Base-by-base conservation (phyloP, 2,113 vertebrate species). In the Sinocyclocheilus anshuiensis region DNA sequence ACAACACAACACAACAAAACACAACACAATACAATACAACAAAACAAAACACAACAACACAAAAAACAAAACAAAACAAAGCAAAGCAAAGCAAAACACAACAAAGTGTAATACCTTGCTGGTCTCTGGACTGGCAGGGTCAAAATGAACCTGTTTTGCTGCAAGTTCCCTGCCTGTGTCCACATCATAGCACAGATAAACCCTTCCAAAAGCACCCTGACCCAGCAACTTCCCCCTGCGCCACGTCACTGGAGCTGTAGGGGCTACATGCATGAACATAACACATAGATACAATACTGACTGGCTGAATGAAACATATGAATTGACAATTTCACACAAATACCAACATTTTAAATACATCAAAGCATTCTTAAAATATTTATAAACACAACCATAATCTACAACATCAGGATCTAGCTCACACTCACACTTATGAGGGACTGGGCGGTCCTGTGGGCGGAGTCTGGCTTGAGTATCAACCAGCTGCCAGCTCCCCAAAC, bases 131-230 rank as follows among this genome's bases (percentile, higher is more conserved):
- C 97, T 98, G 84, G 96, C 97, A 0, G 97, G 97, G 81, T 99
- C 97, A 86, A 98, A 99, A 86, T 97, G 97, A 92, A 99, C 97
- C 92, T 99, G 97, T 89, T 99, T 98, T 33, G 97, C 97, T 53
- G 97, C 97, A 4, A 99, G 96, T 77, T 99, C 97, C 24, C 97
- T 95, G 90, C 97, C 97, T 0, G 97, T 98, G 89, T 99, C 97
- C 89, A 98, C 97, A 0, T 99, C 97, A 7, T 99, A 99, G 92
- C 97, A 99, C 91, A 99, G 90, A 86, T 98, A 98, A 16, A 99
- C 97, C 20, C 95, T 95, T 18, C 97, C 97, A 0, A 98, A 99
- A 26, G 97, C 97, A 0, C 97, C 97, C 89, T 99, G 97, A 76
- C 97, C 97, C 86, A 99, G 92, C 71, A 99, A 96, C 16, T 99